These are phyloP conservation scores for Potamarius usumacintae DNA, from an alignment of 2,113 vertebrate species.

Conservation along the genomic window DNA sequence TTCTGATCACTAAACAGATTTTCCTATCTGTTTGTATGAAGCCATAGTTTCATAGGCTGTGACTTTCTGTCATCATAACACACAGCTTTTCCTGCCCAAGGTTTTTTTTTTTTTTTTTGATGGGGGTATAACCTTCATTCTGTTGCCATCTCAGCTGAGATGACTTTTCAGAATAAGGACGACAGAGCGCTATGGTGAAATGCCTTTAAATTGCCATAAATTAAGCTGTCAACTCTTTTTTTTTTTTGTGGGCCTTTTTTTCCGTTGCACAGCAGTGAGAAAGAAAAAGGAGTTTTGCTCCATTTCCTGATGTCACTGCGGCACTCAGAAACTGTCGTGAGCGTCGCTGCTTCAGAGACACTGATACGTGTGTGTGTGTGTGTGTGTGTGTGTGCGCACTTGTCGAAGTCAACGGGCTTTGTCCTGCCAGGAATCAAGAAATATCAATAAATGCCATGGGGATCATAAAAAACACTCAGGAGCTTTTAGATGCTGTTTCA, in stretches of 20 bases:
- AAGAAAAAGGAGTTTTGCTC: constrained; percentile 5
- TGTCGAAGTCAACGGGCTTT: neutral
- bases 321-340: neutral
- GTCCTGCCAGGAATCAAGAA: neutral
- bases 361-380: neutral
- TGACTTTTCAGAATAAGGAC: neutral
- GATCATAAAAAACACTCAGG: neutral
- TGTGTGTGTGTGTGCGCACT: neutral
- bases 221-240: constrained; percentile 40
- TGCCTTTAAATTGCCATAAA: constrained; percentile 34
- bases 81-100: neutral
- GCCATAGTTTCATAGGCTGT: neutral
- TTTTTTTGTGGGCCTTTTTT: neutral
- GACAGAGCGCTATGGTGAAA: constrained; percentile 20
- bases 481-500: constrained; percentile 20
- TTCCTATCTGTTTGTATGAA: neutral
- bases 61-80: neutral
- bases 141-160: constrained; percentile 15
- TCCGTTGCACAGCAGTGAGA: neutral
- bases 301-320: constrained; percentile 23
- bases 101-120: neutral
- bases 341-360: neutral
- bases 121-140: constrained; percentile 20
- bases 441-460: neutral
- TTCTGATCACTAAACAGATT: too few species aligned